A percentile compares a stretch with the other conserved stretches of the same genome.
Conservation (phyloP, 2,888 invertebrate genomes). For the Gortyna flavago region DNA sequence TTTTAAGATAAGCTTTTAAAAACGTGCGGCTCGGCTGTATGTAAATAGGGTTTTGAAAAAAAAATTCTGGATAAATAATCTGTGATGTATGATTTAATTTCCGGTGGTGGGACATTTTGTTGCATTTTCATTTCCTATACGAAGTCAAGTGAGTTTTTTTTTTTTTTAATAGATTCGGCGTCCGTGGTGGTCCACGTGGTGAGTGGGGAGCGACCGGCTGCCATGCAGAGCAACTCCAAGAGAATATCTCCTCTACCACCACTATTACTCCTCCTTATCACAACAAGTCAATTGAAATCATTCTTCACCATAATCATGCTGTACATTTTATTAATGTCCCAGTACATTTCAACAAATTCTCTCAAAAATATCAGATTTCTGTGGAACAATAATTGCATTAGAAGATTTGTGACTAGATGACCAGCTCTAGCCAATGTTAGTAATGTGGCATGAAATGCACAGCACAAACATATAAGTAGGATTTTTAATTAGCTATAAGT, state of each 20-base stretch:
- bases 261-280: conserved; percentile 69
- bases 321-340: conserved; percentile 65
- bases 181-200: conserved; percentile 95
- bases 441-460: conserved; percentile 72
- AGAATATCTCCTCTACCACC: conserved; percentile 72
- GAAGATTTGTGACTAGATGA: conserved; percentile 81
- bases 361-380: conserved; percentile 63
- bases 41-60: conserved; percentile 63
- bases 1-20: conserved; percentile 64
- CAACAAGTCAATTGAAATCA: conserved; percentile 69
- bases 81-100: conserved; percentile 69
- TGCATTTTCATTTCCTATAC: conserved; percentile 65
- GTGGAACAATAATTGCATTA: conserved; percentile 70
- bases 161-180: conserved; percentile 91
- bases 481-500: conserved; percentile 67
- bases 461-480: conserved; percentile 62
- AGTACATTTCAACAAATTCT: conserved; percentile 63
- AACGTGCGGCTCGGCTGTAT: conserved; percentile 58
- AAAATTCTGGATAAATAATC: conserved; percentile 62
- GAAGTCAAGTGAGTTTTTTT: conserved; percentile 51
- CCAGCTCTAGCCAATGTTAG: conserved; percentile 68
- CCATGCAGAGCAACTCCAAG: conserved; percentile 89
- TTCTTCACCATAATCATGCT: conserved; percentile 60
- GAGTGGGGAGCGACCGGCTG: conserved; percentile 93
- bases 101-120: conserved; percentile 59